Percentiles rank a stretch among this genome's conserved stretches.
These are phyloP conservation scores for Dipodomys spectabilis DNA, from an alignment of 2,113 vertebrate genomes.

Conservation along the genomic window DNA sequence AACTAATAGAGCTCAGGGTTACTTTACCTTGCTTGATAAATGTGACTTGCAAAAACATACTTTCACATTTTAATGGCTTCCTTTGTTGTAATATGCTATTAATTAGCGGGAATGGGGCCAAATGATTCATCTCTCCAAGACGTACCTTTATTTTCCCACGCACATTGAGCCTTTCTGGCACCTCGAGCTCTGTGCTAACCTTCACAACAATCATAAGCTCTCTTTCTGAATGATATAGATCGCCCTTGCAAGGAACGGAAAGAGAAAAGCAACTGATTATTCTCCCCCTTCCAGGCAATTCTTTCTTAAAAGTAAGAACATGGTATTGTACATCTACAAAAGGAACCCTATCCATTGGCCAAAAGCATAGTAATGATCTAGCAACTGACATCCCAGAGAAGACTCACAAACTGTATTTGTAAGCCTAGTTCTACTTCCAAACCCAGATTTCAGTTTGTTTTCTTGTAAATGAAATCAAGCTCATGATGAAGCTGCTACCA, in stretches of 20 bases:
- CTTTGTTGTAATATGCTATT: conserved; percentile 85
- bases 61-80: conserved; percentile 87
- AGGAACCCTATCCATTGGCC: conserved; percentile 49
- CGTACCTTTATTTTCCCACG: conserved; percentile 68
- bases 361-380: conserved; percentile 54
- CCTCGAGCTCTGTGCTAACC: conserved; percentile 47
- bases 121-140: conserved; percentile 81
- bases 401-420: not conserved
- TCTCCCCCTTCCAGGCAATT: conserved; percentile 48
- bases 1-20: conserved; percentile 83
- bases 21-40: conserved; percentile 86
- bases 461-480: conserved; percentile 44
- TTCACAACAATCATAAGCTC: conserved; percentile 37
- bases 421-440: conserved; percentile 28
- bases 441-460: not conserved
- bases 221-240: not conserved
- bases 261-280: conserved; percentile 59
- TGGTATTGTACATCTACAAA: conserved; percentile 54
- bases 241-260: conserved; percentile 15
- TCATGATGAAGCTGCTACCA: conserved; percentile 48
- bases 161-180: conserved; percentile 67
- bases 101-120: conserved; percentile 78
- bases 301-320: conserved; percentile 63
- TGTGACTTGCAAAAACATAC: conserved; percentile 84
- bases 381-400: not conserved